Evolutionary conservation across 1,140 invertebrate genomes (phyloP).

Genomic region (Ruditapes philippinarum): DNA sequence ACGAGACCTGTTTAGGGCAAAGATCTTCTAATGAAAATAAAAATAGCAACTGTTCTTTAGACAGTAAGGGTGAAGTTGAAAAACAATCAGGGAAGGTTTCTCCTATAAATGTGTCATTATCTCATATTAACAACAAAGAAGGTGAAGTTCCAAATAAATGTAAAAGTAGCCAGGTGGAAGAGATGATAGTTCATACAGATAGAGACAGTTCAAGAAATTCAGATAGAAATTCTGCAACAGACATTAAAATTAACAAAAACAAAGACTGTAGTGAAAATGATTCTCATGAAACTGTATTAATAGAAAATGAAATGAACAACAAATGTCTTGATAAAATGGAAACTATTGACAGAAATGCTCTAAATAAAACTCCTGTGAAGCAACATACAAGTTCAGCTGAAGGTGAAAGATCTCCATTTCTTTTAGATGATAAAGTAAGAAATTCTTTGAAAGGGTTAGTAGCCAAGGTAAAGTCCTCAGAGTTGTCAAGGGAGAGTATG

Average conservation of each 20-base stretch:
- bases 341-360: neutral
- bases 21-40: neutral
- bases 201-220: neutral
- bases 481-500: neutral
- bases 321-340: neutral
- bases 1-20: neutral
- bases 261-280: neutral
- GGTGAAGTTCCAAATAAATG: neutral
- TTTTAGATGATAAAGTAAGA: constrained; percentile 54
- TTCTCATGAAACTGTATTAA: neutral
- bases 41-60: neutral
- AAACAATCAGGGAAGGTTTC: no score
- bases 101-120: neutral
- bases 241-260: neutral
- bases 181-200: no score
- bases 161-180: neutral
- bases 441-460: constrained; percentile 62
- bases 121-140: neutral
- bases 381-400: neutral
- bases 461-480: constrained; percentile 38
- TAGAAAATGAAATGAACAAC: neutral
- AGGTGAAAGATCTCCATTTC: constrained; percentile 18
- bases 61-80: neutral
- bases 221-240: neutral
- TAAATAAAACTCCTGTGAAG: neutral